phyloP scores from a whole-genome alignment of 1,140 invertebrate species.

The Brachionus asplanchnoidis region DNA sequence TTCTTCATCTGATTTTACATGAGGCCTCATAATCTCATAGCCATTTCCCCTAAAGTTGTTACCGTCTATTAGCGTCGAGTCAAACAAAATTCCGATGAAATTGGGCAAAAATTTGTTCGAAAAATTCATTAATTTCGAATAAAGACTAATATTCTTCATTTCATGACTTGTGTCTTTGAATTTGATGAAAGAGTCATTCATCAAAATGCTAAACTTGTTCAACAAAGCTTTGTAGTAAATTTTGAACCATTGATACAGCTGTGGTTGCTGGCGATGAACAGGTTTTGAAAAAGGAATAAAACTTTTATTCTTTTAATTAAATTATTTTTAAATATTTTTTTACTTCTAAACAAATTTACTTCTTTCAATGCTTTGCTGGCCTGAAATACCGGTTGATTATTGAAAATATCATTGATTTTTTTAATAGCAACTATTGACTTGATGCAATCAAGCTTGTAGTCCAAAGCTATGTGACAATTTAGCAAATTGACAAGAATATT shows the following conservation, averaged over 20 bases:
- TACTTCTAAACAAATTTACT: background rate
- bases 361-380: background rate
- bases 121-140: background rate
- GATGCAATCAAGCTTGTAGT: conserved; percentile 34
- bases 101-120: background rate
- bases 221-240: conserved; percentile 18
- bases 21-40: background rate
- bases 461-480: background rate
- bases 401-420: conserved; percentile 23
- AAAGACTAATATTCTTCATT: conserved; percentile 8
- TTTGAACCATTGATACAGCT: conserved; percentile 28
- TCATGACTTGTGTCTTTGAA: background rate
- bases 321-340: background rate
- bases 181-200: background rate
- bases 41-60: background rate
- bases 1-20: background rate
- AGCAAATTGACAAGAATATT: conserved; percentile 7
- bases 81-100: background rate
- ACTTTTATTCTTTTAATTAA: conserved; percentile 26
- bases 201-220: conserved; percentile 36
- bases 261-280: background rate
- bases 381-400: background rate
- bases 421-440: conserved; percentile 26
- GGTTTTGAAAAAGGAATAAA: background rate
- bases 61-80: background rate